phyloP scores from a whole-genome alignment of 2,113 vertebrate species.

The Furnarius figulus region DNA sequence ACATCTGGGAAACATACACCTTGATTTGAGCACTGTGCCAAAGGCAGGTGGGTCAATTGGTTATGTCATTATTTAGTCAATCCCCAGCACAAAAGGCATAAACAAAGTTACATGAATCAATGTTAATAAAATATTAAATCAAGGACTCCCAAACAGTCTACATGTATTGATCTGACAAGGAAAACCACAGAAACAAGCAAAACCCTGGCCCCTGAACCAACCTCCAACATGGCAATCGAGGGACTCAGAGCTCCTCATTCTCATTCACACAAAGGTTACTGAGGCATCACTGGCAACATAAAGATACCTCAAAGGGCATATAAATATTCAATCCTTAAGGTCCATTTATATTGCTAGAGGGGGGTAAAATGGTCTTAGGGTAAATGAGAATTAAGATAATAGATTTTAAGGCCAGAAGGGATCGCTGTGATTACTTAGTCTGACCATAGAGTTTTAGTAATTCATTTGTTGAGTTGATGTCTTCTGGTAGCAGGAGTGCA shows the following conservation, averaged over 20 bases:
- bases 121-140: slow-evolving; percentile 22
- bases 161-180: neutral
- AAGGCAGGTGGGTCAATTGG: neutral
- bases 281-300: neutral
- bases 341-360: slow-evolving; percentile 14
- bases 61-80: neutral
- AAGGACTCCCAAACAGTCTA: neutral
- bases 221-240: neutral
- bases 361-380: neutral
- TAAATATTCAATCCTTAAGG: slow-evolving; percentile 33
- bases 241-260: neutral
- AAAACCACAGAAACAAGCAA: neutral
- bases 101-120: neutral
- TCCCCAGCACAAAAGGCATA: neutral
- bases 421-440: neutral
- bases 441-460: slow-evolving; percentile 1
- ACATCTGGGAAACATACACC: neutral
- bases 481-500: neutral
- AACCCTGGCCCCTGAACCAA: neutral
- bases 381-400: slow-evolving; percentile 26
- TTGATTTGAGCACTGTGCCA: neutral
- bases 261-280: neutral
- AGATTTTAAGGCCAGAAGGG: slow-evolving; percentile 29
- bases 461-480: neutral
- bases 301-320: neutral